Base-by-base conservation (phyloP, 2,888 invertebrate species). In the Sinotaia quadrata region DNA sequence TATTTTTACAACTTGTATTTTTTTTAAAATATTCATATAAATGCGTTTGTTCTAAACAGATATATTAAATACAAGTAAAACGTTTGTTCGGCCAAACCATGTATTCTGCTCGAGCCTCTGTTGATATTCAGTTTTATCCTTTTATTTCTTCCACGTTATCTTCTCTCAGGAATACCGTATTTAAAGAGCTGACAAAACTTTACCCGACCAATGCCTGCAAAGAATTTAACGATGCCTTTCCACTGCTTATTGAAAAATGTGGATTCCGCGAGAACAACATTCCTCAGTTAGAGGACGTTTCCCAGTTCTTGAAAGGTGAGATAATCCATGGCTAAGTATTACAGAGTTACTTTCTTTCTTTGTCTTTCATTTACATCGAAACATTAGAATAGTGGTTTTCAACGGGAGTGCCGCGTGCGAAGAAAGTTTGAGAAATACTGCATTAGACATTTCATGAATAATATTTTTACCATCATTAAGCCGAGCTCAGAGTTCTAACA, bases 211-310 rank as follows among this genome's bases (percentile, higher is more conserved):
- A 98, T 84, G 98, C 98, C 0, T 99, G 99, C 89, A 92, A 93
- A 75, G 98, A 99, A 85, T 97, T 98, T 88, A 96, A 98, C 87
- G 95, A 97, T 87, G 96, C 97, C n/a, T 96, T 99, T 84, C 97
- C 97, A 0, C 90, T 99, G 57, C 91, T 99, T 21, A 93, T 97
- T 33, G 95, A 98, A 67, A 80, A 86, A 74, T 88, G 88, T 73
- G 87, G 88, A 15, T 81, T 51, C 78, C 89, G 95, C 72, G 95
- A 95, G 85, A 95, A 97, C 85, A 96, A 97, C 87, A 91, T 98
- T 75, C 98, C 98, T 0, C 92, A 96, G 89, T 89, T 98, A 69
- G 94, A 97, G 88, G 97, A 98, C 84, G 92, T 97, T 12, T 96
- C 94, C 81, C 90, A 91, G 8, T 97, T 95, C 87, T 89, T 98